Percentiles rank a stretch among this genome's conserved stretches.
phyloP scores from a whole-genome alignment of 2,113 vertebrate species.

The Cebidichthys violaceus region DNA sequence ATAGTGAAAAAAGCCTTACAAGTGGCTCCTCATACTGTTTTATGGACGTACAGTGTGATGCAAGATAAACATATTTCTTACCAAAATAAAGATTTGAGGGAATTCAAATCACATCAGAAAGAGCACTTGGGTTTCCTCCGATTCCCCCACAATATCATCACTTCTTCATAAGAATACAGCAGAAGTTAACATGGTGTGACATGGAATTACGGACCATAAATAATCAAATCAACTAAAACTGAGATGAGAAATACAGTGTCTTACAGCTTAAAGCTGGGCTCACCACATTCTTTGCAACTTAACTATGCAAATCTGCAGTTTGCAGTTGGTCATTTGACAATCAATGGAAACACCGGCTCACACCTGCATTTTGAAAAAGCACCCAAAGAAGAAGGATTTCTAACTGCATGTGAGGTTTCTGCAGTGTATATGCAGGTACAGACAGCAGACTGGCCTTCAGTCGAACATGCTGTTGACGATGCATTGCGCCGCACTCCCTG shows the following conservation, averaged over 20 bases:
- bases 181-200: background rate
- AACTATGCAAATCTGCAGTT: slow-evolving; percentile 30
- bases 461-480: slow-evolving; percentile 24
- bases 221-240: background rate
- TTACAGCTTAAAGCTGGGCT: slow-evolving; percentile 20
- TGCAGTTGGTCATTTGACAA: slow-evolving; percentile 10
- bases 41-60: slow-evolving; percentile 12
- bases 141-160: slow-evolving; percentile 6
- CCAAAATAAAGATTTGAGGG: slow-evolving; percentile 41
- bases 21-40: slow-evolving; percentile 5
- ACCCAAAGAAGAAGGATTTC: slow-evolving; percentile 36
- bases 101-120: slow-evolving; percentile 54
- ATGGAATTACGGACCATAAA: background rate
- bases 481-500: slow-evolving; percentile 3
- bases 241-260: slow-evolving; percentile 12
- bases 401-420: slow-evolving; percentile 37
- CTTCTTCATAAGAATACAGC: slow-evolving; percentile 15
- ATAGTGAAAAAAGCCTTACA: slow-evolving; percentile 8
- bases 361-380: slow-evolving; percentile 32
- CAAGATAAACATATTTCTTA: slow-evolving; percentile 23
- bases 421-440: slow-evolving; percentile 43
- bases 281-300: background rate
- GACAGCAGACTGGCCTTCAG: slow-evolving; percentile 45
- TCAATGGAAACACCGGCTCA: slow-evolving; percentile 12
- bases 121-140: slow-evolving; percentile 75